Evolutionary conservation across 2,797 vertebrate species (phyloP), one percentile per base, ranked within the genome.

Genomic region (Chelon labrosus): DNA sequence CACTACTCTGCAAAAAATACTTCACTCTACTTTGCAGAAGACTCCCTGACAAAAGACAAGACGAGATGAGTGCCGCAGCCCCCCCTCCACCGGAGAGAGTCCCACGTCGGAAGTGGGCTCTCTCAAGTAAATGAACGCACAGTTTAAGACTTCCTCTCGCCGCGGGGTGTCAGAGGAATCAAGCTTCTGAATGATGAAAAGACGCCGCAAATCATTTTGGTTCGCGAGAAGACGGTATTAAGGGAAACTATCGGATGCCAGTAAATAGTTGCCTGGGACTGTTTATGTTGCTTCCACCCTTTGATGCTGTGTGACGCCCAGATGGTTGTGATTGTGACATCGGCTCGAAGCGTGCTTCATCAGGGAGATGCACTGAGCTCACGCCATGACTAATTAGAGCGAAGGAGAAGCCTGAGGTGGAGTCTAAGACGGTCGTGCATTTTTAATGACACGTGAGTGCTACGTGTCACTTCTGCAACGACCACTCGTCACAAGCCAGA

Each of bases 311-410:
- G 10, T 76, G 80, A 89, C 20, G 31, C 82, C 85, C 87, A 87
- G 87, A 86, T 86, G 87, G 80, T 83, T 80, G 67, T 17, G 85
- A 90, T 77, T 83, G 84, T 67, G 76, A 77, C 79, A 76, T 73
- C 54, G 20, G 72, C 77, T 70, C 55, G 10, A 10, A 58, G 60
- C 66, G 66, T 7, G 80, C 62, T 67, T 78, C 70, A 70, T 73
- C 44, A n/a, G 44, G 16, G 16, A 46, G 44, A 46, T 6, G 25
- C 62, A 66, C 35, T 11, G 37, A 58, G 76, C 58, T 77, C 53
- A 76, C 2, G 2, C 59, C 62, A 63, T 22, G 53, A 60, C 72
- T 71, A 75, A 75, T 83, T 79, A 82, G 51, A 37, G 70, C 71
- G 31, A 19, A 73, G 22, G 49, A 68, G 27, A 0, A 62, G 77